Evolutionary conservation across 2,113 vertebrate species (phyloP), one percentile per base, ranked within the genome.

Genomic region (Oncorhynchus clarkii): DNA sequence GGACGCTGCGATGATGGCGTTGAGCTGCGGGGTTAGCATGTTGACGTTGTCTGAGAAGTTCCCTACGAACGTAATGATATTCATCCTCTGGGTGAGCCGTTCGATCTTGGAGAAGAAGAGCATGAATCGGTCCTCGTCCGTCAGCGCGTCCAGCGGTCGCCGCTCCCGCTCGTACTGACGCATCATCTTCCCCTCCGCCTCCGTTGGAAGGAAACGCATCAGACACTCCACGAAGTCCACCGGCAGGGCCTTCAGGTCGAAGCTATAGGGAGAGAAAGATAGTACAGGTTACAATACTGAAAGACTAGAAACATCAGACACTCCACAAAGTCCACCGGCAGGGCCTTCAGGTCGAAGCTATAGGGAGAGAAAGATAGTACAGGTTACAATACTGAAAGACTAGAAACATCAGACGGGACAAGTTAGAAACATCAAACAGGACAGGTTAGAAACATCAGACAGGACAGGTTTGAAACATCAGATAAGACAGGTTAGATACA

Each of bases 221-320:
- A 98, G 92, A 78, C 97, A 97, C 92, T 98, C 97, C 92, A 99
- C 95, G 0, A 99, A 97, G 82, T 99, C 97, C 24, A 98, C 95
- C 0, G 97, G 96, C 60, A 99, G 84, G 5, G 94, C 95, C 80
- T 94, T 94, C 69, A 70, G 45, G n/a, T 48, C 68, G n/a, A 70
- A 70, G 14, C 67, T 68, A 29, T 18, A 13, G 31, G 16, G 7
- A 31, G 16, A 68, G 0, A 54, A 4, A 31, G 18, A 13, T 45
- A 45, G 39, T 45, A 45, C 14, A n/a, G 12, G 62, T 29, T 59
- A 6, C 27, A 1, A 48, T 34, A 18, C 2, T 1, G 67, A 13
- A 7, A 31, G 27, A 18, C 5, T 29, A 24, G 29, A 31, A 8
- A 18, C 94, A 96, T 95, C 84, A 98, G 92, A 45, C 39, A 0